phyloP scores from a whole-genome alignment of 2,797 vertebrate species.

The Onychomys torridus region DNA sequence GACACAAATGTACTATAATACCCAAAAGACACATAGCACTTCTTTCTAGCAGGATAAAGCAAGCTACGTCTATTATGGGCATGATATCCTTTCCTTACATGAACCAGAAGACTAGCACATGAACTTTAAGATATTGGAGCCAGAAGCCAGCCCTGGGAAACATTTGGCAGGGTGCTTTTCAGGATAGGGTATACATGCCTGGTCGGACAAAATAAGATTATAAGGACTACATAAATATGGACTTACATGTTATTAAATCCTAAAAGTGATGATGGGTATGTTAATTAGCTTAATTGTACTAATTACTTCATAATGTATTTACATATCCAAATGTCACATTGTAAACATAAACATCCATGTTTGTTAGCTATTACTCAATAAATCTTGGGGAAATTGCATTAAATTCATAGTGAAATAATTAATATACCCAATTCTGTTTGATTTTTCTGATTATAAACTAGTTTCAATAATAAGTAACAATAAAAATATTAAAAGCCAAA shows the following conservation, averaged over 20 bases:
- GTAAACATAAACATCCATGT: not conserved
- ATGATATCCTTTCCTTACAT: not conserved
- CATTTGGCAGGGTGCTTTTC: not conserved
- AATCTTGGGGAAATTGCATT: not conserved
- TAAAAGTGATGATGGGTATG: not conserved
- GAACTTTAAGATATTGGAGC: not conserved
- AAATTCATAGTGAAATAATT: not conserved
- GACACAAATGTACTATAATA: not conserved
- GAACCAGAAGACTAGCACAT: not conserved
- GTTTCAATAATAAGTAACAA: not conserved
- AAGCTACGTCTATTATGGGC: no score
- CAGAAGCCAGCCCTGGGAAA: not conserved
- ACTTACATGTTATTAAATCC: constrained; percentile 1
- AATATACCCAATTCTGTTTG: not conserved
- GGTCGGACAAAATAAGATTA: not conserved
- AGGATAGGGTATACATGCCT: not conserved
- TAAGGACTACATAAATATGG: not conserved
- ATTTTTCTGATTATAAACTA: not conserved
- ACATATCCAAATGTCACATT: not conserved
- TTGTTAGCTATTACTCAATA: not conserved
- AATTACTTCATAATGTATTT: not conserved
- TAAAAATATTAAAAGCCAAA: not conserved
- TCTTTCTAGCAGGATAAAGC: not conserved
- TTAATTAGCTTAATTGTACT: not conserved
- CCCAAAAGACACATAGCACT: not conserved